phyloP scores from a whole-genome alignment of 2,113 vertebrate genomes.

The Balaeniceps rex region DNA sequence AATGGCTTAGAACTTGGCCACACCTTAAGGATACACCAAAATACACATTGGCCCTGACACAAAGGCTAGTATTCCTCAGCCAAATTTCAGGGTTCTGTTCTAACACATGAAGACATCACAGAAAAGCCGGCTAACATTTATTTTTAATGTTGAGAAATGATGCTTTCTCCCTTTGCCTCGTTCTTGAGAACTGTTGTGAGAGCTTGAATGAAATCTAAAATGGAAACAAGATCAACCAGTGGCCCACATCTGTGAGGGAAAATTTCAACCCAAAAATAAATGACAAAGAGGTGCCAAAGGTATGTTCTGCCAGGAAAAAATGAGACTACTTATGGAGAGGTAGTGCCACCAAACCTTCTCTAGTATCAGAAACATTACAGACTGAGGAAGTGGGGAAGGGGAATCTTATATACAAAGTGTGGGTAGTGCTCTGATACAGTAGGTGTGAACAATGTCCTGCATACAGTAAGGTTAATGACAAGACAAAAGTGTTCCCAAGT shows the following conservation, averaged over 20 bases:
- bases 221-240: neutral
- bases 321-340: neutral
- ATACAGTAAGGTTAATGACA: neutral
- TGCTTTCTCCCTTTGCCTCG: neutral
- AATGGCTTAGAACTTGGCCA: neutral
- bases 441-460: neutral
- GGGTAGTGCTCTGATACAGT: neutral
- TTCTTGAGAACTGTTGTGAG: neutral
- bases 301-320: neutral
- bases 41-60: neutral
- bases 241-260: neutral
- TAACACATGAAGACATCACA: neutral
- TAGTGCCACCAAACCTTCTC: neutral
- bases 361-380: neutral
- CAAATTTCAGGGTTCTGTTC: neutral
- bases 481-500: neutral
- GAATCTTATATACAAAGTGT: neutral
- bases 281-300: accelerated
- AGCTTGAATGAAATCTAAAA: neutral
- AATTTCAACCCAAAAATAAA: neutral
- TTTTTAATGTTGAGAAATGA: neutral
- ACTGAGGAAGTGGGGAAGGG: neutral
- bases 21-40: neutral
- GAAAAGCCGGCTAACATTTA: neutral
- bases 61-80: neutral